These are phyloP conservation scores for Taenioides sp. DNA, from an alignment of 2,797 vertebrate genomes.

Conservation along the genomic window DNA sequence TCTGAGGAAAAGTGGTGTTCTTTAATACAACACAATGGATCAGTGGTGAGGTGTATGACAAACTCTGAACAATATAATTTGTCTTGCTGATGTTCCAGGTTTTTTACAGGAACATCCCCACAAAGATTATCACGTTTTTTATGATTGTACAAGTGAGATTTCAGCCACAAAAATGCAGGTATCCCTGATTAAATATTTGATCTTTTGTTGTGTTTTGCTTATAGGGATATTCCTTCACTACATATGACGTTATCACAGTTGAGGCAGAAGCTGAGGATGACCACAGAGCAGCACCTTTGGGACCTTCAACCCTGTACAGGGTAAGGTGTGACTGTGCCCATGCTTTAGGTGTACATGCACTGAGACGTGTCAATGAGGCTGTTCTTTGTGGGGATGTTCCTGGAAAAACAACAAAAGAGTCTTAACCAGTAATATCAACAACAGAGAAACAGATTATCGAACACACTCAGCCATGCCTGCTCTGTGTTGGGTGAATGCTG, in stretches of 20 bases:
- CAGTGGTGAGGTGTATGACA: conserved; percentile 46
- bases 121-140: background rate
- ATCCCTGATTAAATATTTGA: background rate
- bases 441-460: background rate
- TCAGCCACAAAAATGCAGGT: background rate
- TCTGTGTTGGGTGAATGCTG: conserved; percentile 50
- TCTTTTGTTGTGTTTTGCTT: too few species aligned
- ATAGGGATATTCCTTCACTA: background rate
- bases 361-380: background rate
- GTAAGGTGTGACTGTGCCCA: background rate
- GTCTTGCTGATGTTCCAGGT: conserved; percentile 1
- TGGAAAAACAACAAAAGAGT: background rate
- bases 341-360: background rate
- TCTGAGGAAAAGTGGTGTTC: conserved; percentile 32
- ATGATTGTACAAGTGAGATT: background rate
- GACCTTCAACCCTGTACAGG: background rate
- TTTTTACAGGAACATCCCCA: background rate
- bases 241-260: background rate
- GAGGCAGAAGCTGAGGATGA: background rate
- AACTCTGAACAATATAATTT: conserved; percentile 19
- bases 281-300: too few species aligned
- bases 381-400: background rate
- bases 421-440: background rate
- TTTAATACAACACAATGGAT: conserved; percentile 52
- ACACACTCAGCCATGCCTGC: conserved; percentile 35